Evolutionary conservation across 2,888 invertebrate genomes (phyloP).

Genomic region (Dusona sp.): DNA sequence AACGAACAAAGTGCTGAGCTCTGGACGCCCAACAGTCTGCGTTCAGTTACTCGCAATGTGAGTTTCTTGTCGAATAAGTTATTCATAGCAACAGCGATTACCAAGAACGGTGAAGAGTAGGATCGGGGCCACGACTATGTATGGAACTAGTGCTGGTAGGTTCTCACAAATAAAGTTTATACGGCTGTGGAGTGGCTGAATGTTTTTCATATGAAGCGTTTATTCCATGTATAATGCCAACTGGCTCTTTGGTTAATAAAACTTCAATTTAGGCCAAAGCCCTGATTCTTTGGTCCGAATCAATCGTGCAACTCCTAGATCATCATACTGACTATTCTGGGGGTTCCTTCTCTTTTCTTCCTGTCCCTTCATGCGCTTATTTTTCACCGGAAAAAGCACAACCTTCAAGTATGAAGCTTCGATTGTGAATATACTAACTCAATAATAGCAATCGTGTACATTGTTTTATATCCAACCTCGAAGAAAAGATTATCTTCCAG

Average conservation of each 20-base stretch:
- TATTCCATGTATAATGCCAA: not conserved
- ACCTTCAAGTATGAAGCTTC: too few species aligned
- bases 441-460: not conserved
- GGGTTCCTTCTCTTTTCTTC: not conserved
- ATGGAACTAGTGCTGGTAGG: slow-evolving; percentile 17
- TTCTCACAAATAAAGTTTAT: slow-evolving; percentile 30
- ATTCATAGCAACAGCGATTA: slow-evolving; percentile 69
- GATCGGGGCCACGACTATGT: slow-evolving; percentile 28
- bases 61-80: slow-evolving; percentile 67
- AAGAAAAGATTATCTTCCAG: slow-evolving; percentile 30
- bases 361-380: not conserved
- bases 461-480: not conserved
- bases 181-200: slow-evolving; percentile 6
- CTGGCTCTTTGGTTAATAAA: not conserved
- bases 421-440: not conserved
- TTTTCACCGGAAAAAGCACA: not conserved
- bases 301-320: too few species aligned
- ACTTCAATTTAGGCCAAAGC: not conserved
- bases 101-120: slow-evolving; percentile 48
- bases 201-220: slow-evolving; percentile 4
- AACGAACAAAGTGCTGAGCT: slow-evolving; percentile 5
- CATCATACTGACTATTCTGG: too few species aligned
- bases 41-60: slow-evolving; percentile 47
- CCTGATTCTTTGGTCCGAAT: not conserved
- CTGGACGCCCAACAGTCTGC: slow-evolving; percentile 60